phyloP scores from a whole-genome alignment of 2,113 vertebrate species.

The Nipponia nippon region DNA sequence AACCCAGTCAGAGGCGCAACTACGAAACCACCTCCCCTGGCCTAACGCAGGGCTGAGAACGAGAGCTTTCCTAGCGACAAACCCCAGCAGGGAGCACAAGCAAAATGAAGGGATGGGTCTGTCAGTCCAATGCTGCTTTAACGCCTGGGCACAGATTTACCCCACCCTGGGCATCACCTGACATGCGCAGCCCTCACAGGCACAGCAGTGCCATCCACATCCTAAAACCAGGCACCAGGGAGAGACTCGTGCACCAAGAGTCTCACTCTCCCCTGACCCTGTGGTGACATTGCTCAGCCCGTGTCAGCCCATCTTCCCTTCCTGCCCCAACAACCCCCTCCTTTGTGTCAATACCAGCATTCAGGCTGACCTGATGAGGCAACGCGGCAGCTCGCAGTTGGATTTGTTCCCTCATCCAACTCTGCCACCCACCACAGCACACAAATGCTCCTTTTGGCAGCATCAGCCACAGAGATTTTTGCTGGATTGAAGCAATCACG shows the following conservation, averaged over 20 bases:
- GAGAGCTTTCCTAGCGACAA: background rate
- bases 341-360: background rate
- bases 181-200: rapidly evolving
- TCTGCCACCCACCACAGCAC: background rate
- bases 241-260: background rate
- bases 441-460: background rate
- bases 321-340: background rate
- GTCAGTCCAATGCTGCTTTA: background rate
- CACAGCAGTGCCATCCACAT: background rate
- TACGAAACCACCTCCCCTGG: background rate
- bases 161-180: background rate
- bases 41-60: background rate
- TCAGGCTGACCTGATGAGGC: background rate
- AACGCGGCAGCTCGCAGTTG: rapidly evolving
- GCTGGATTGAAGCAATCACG: background rate
- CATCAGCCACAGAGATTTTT: background rate
- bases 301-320: background rate
- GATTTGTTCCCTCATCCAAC: background rate
- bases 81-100: background rate
- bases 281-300: background rate
- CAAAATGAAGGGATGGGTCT: background rate
- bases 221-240: background rate
- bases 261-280: background rate
- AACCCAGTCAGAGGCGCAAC: background rate
- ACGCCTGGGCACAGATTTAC: background rate